Conservation (phyloP, 2,113 vertebrate species). For the Aphyosemion australe region DNA sequence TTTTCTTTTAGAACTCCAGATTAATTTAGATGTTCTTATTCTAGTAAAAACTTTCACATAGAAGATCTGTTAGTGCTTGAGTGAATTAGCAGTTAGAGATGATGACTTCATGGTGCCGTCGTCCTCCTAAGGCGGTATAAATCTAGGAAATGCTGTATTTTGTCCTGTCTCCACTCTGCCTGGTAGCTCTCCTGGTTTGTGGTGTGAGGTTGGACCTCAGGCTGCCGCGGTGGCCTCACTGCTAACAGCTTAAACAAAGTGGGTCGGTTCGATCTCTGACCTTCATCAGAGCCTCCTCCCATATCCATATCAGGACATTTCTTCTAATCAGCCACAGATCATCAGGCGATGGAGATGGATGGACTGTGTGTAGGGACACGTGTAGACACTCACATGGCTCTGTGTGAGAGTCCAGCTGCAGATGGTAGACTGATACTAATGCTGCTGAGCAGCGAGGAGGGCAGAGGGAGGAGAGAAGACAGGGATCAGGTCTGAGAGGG, state of each 20-base stretch:
- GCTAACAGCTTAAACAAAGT: conserved; percentile 53
- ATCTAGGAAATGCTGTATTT: conserved; percentile 8
- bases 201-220: conserved; percentile 28
- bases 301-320: conserved; percentile 56
- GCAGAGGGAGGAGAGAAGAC: conserved; percentile 41
- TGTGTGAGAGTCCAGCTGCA: conserved; percentile 28
- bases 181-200: conserved; percentile 32
- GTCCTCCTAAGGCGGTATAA: too few relatives aligned
- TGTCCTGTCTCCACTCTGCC: background rate
- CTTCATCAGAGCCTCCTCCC: conserved; percentile 56
- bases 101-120: too few relatives aligned
- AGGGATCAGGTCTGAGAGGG: conserved; percentile 25
- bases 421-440: conserved; percentile 39
- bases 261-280: conserved; percentile 57
- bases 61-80: too few relatives aligned
- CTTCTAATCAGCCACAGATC: conserved; percentile 61
- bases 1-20: too few relatives aligned
- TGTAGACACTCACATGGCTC: conserved; percentile 2
- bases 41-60: too few relatives aligned
- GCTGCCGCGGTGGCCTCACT: conserved; percentile 30
- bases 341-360: conserved; percentile 60
- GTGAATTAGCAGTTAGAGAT: too few relatives aligned
- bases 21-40: too few relatives aligned
- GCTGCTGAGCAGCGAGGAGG: conserved; percentile 52
- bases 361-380: conserved; percentile 23